Evolutionary conservation across 2,888 invertebrate genomes (phyloP).

Genomic region (Lydus trimaculatus): DNA sequence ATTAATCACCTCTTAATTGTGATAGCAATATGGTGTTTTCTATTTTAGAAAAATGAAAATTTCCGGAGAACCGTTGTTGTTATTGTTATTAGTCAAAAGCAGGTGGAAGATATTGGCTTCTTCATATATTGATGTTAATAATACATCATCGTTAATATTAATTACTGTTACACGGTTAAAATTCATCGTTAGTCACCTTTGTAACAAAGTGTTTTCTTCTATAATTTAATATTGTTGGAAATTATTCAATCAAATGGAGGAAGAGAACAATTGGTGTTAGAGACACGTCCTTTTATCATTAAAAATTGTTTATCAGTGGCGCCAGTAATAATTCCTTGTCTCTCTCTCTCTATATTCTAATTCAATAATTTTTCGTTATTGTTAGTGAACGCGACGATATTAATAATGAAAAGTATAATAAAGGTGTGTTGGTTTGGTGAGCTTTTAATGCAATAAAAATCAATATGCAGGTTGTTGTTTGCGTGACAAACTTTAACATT

Average conservation of each 20-base stretch:
- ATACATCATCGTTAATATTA: conserved; percentile 24
- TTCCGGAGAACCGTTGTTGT: neutral
- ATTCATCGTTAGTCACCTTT: conserved; percentile 18
- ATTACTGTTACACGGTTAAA: conserved; percentile 21
- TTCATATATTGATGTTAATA: conserved; percentile 10
- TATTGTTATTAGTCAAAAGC: neutral
- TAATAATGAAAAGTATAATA: conserved; percentile 14
- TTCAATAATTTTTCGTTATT: conserved; percentile 9
- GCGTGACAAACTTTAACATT: conserved; percentile 54
- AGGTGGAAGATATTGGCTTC: conserved; percentile 17
- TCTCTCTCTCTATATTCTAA: conserved; percentile 10
- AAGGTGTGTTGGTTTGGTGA: conserved; percentile 52
- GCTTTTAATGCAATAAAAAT: conserved; percentile 54
- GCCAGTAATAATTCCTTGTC: conserved; percentile 5
- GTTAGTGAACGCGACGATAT: neutral
- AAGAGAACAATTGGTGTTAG: conserved; percentile 36
- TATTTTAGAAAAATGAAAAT: neutral
- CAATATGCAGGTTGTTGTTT: conserved; percentile 49
- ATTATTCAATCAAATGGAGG: conserved; percentile 35
- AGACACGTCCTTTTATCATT: conserved; percentile 1
- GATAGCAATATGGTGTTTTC: conserved; percentile 1
- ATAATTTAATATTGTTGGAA: conserved; percentile 27
- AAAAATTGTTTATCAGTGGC: neutral
- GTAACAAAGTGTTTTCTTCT: conserved; percentile 26
- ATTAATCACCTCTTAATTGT: conserved; percentile 1